A percentile compares a stretch with the other conserved stretches of the same genome.
These are phyloP conservation scores for Acinonyx jubatus DNA, from an alignment of 2,113 vertebrate species.

Conservation along the genomic window DNA sequence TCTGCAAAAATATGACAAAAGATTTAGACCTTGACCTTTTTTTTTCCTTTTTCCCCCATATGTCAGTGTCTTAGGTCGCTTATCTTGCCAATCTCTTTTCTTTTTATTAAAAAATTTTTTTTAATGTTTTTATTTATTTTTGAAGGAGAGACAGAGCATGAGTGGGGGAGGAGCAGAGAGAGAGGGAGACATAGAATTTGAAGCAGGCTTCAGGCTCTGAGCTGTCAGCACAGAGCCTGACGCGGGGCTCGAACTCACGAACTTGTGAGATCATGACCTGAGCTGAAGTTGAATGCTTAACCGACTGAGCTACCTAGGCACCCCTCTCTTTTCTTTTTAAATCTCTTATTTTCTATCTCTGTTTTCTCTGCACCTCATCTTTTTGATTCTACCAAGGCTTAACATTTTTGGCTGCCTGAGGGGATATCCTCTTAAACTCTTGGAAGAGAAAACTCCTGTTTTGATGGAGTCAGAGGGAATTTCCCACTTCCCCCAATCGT, in stretches of 20 bases:
- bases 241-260: no score
- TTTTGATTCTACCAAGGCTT: not conserved
- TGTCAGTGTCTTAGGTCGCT: not conserved
- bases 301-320: no score
- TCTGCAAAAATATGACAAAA: not conserved
- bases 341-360: not conserved
- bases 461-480: not conserved
- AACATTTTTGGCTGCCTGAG: not conserved
- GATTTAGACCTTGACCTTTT: not conserved
- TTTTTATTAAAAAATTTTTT: no score
- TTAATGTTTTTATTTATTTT: no score
- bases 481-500: fast-evolving
- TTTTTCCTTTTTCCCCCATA: not conserved
- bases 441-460: constrained; percentile 13
- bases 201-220: no score
- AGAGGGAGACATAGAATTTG: no score
- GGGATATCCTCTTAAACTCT: not conserved
- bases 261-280: no score
- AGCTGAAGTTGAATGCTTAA: no score
- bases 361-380: not conserved
- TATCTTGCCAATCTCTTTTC: not conserved
- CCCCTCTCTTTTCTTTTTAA: no score
- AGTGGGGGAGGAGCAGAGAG: no score
- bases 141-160: no score
- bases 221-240: no score